A percentile compares a stretch with the other conserved stretches of the same genome.
Evolutionary conservation across 2,888 invertebrate species (phyloP).

Genomic region (Salticus scenicus): DNA sequence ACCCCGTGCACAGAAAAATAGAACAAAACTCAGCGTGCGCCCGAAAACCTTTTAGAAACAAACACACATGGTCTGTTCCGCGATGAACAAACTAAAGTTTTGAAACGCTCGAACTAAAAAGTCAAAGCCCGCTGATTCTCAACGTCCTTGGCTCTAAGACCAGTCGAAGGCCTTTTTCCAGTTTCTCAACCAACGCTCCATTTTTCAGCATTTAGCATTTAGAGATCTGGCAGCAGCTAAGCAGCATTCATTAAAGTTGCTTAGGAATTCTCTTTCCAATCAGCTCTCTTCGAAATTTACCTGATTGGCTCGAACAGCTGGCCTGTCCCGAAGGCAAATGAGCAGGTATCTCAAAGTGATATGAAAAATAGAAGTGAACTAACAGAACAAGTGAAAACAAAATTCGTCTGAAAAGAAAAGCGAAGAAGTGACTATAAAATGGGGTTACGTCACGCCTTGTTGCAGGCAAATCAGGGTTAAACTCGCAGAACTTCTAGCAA

Average conservation of each 20-base stretch:
- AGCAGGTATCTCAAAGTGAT: conserved; percentile 8
- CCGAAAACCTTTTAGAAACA: background rate
- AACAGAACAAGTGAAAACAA: conserved; percentile 7
- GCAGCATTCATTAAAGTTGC: conserved; percentile 9
- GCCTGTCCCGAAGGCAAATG: background rate
- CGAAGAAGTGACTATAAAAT: conserved; percentile 28
- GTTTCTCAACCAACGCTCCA: conserved; percentile 62
- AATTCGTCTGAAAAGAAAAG: background rate
- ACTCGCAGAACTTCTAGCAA: background rate
- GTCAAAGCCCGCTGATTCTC: conserved; percentile 43
- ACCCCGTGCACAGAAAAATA: background rate
- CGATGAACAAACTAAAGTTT: background rate
- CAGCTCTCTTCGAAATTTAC: background rate
- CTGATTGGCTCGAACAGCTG: conserved; percentile 10
- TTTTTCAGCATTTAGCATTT: conserved; percentile 40
- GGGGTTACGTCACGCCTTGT: conserved; percentile 67
- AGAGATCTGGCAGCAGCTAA: background rate
- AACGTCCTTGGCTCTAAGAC: conserved; percentile 56
- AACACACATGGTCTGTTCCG: background rate
- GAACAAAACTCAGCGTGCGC: background rate
- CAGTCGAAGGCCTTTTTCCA: conserved; percentile 49
- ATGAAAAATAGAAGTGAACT: background rate
- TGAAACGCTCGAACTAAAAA: conserved; percentile 14
- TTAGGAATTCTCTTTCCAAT: conserved; percentile 1
- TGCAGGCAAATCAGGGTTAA: conserved; percentile 64